Base-by-base conservation (phyloP, 1,140 invertebrate genomes). In the Drosophila simulans region DNA sequence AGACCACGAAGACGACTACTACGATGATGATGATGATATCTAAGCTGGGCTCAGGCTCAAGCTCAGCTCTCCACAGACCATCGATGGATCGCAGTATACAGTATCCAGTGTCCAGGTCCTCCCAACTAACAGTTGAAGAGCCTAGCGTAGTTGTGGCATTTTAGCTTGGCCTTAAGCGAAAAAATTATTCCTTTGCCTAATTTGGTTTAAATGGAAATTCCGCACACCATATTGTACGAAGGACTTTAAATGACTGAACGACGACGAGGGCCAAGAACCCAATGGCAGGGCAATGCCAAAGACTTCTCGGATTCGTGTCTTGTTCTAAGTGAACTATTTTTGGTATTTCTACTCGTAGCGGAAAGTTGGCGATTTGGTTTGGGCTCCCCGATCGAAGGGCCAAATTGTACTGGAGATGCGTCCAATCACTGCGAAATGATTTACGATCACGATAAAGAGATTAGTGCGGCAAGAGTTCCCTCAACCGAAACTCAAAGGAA, bases 201-300 rank as follows among this genome's bases (percentile, higher is more conserved):
- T 86, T 86, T 86, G 82, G 82, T 75, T 86, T 88, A 88, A 86
- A 88, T 86, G 82, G 82, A 86, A 86, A 86, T 86, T 86, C 82
- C 82, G 79, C 82, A 86, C 82, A 86, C 82, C 82, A 86, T 86
- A 86, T 88, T 88, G 83, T 86, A 88, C 79, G 53, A 80, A 77
- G 83, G 79, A 88, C 82, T 88, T 85, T 88, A 85, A 88, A 85
- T 88, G 78, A 82, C 68, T 70, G 35, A 25, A 27, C 80, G 72
- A 78, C 75, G 73, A 64, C 53, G 43, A 62, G 60, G 65, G 45
- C 60, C 57, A 72, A 63, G 55, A 22, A 34, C 53, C 59, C 56
- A 57, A 62, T 54, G 46, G 62, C 54, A 40, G 42, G 49, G 56
- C 49, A 69, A 60, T 49, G 35, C 48, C 49, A 77, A 70, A 60